Evolutionary conservation across 1,140 invertebrate species (phyloP), one percentile per base, ranked within the genome.

Genomic region (Alviniconcha marisindica): DNA sequence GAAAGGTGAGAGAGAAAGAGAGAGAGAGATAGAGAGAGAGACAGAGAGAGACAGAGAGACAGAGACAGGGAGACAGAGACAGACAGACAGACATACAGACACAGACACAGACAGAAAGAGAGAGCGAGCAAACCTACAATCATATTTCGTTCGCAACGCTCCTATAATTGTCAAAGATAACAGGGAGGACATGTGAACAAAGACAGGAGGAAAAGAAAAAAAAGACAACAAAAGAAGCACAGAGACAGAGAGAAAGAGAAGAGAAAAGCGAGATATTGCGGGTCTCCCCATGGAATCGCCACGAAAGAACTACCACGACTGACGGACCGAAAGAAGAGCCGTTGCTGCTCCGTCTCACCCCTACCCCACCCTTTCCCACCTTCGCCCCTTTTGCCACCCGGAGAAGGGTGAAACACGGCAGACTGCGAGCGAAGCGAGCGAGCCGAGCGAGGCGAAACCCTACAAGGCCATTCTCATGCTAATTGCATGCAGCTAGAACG

Each of bases 401-500:
- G 21, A 66, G 28, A 66, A 15, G 7, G 4, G 28, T 40, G 28
- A 77, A n/a, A 44, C 40, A 24, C 21, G 48, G 12, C 40, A 38
- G 3, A 38, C 33, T 28, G 36, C 51, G 44, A 12, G 51, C 33
- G 54, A 79, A 28, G 51, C 31, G 51, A 54, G 77, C 10, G 36
- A 38, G 33, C n/a, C 28, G 15, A 42, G 38, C 36, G 31, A 38
- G 33, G 36, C 51, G 51, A 18, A n/a, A 44, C 31, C 33, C 21
- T 33, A 36, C 51, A n/a, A 5, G 40, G 48, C 77, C 77, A 56
- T 79, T 79, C 51, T 63, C 18, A 79, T 79, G 77, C 51, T 63
- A 79, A 79, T 79, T 18, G 36, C 36, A 18, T 60, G 77, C 77
- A 60, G 51, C 51, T 10, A 1, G 24, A 63, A 31, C 51, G 77